phyloP scores from a whole-genome alignment of 2,888 invertebrate species.

The Leucania comma region DNA sequence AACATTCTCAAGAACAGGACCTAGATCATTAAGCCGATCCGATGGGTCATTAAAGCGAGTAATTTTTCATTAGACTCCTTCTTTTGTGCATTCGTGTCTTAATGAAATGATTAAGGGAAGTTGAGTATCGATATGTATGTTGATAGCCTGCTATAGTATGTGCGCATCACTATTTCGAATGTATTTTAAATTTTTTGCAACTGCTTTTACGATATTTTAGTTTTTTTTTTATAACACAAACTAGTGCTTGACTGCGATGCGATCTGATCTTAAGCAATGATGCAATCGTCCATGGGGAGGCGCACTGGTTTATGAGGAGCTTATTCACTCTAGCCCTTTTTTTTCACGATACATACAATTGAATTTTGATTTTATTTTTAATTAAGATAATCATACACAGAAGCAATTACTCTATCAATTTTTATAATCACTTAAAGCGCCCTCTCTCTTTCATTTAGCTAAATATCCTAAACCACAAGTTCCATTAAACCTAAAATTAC shows the following conservation, averaged over 20 bases:
- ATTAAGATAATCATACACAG: too few relatives aligned
- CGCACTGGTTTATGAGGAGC: too few relatives aligned
- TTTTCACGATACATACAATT: background rate
- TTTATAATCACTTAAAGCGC: background rate
- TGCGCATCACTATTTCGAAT: conserved; percentile 48
- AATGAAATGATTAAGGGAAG: conserved; percentile 86
- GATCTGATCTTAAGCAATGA: too few relatives aligned
- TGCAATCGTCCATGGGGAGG: too few relatives aligned
- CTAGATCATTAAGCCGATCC: conserved; percentile 80
- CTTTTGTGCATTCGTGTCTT: conserved; percentile 77
- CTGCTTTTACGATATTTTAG: background rate
- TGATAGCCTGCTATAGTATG: conserved; percentile 32
- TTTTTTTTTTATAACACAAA: background rate
- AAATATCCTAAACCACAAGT: background rate
- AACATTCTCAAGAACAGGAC: conserved; percentile 73
- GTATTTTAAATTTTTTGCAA: background rate
- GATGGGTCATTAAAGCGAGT: conserved; percentile 79
- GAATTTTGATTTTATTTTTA: too few relatives aligned
- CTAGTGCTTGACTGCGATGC: too few relatives aligned
- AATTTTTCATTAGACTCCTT: conserved; percentile 83
- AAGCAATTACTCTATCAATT: background rate
- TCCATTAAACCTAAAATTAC: conserved; percentile 24
- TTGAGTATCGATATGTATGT: conserved; percentile 65
- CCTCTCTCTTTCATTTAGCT: background rate
- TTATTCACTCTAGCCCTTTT: too few relatives aligned